Percentiles rank a stretch among this genome's conserved stretches.
These are phyloP conservation scores for Zoanthus sociatus DNA, from an alignment of 92 coral and sea anemone species.

Conservation along the genomic window DNA sequence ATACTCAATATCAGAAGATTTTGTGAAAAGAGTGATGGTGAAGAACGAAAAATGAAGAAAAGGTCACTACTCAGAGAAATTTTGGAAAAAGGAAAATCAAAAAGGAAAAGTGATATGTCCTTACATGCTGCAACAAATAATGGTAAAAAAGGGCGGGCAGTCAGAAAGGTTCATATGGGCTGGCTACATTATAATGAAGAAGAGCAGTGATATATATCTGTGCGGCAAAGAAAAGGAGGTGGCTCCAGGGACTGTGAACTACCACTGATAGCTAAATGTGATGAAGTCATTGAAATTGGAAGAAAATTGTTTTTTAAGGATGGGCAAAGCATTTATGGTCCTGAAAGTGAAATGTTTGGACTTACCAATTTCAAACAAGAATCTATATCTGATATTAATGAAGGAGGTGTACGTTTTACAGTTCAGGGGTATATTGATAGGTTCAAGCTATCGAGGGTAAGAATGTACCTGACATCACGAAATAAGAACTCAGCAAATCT, in stretches of 20 bases:
- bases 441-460: background rate
- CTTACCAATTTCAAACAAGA: slow-evolving; percentile 17
- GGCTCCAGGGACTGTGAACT: slow-evolving; percentile 54
- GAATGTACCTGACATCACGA: slow-evolving; percentile 5
- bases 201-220: slow-evolving; percentile 33
- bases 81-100: slow-evolving; percentile 43
- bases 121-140: background rate
- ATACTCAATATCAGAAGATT: slow-evolving; percentile 49
- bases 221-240: slow-evolving; percentile 53
- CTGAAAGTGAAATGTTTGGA: slow-evolving; percentile 19
- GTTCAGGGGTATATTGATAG: slow-evolving; percentile 14
- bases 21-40: slow-evolving; percentile 37
- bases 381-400: slow-evolving; percentile 16
- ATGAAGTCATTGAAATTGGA: slow-evolving; percentile 37
- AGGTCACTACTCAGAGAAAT: slow-evolving; percentile 46
- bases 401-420: slow-evolving; percentile 10
- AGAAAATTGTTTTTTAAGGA: slow-evolving; percentile 20
- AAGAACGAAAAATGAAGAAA: slow-evolving; percentile 53
- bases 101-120: slow-evolving; percentile 15
- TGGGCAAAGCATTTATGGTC: slow-evolving; percentile 15
- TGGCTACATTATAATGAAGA: slow-evolving; percentile 55
- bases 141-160: slow-evolving; percentile 4
- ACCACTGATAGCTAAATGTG: slow-evolving; percentile 44
- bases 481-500: slow-evolving; percentile 3
- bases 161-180: slow-evolving; percentile 54